Evolutionary conservation across 2,113 vertebrate species (phyloP).

Genomic region (Triplophysa rosa): DNA sequence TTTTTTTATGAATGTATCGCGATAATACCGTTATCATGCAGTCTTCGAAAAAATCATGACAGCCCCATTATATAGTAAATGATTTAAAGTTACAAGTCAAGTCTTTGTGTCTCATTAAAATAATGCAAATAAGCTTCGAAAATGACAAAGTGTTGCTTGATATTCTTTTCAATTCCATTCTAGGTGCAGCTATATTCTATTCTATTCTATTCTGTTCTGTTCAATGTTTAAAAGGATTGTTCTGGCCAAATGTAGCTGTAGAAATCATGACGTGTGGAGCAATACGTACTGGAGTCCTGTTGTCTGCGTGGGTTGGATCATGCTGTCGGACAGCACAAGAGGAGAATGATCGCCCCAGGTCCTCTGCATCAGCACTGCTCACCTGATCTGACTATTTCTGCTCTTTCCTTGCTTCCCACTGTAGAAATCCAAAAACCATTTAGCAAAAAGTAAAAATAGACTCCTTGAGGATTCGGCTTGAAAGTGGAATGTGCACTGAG

Average conservation of each 20-base stretch:
- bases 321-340: not conserved
- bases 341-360: not conserved
- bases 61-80: too few species aligned
- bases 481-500: not conserved
- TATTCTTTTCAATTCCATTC: too few species aligned
- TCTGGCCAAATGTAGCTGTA: not conserved
- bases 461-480: not conserved
- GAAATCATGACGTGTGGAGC: not conserved
- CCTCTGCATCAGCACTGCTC: not conserved
- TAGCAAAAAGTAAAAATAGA: not conserved
- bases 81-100: too few species aligned
- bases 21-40: too few species aligned
- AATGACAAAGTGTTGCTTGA: too few species aligned
- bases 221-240: not conserved
- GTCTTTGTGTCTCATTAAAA: too few species aligned
- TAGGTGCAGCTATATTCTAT: not conserved
- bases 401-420: not conserved
- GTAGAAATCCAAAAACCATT: not conserved
- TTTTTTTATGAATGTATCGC: too few species aligned
- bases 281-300: not conserved
- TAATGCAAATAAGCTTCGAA: too few species aligned
- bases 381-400: conserved; percentile 32
- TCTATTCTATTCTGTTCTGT: not conserved
- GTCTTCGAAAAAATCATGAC: too few species aligned
- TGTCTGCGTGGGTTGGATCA: not conserved